A percentile compares a stretch with the other conserved stretches of the same genome.
These are phyloP conservation scores for Apis florea DNA, from an alignment of 1,140 invertebrate species.

Conservation along the genomic window DNA sequence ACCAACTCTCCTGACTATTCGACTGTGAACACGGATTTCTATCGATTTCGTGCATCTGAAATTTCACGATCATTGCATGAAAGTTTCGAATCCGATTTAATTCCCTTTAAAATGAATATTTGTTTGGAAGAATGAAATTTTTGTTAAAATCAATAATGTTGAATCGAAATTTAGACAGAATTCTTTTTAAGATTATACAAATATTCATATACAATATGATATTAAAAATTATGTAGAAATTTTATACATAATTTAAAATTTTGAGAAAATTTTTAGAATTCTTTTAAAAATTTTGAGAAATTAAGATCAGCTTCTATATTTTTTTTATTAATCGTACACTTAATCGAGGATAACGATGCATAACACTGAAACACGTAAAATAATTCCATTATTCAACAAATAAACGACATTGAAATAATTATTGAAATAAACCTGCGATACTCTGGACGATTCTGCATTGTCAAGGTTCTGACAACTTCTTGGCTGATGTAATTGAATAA, in stretches of 20 bases:
- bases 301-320: too few relatives aligned
- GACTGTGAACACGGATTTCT: not conserved
- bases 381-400: not conserved
- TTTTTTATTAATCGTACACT: not conserved
- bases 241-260: too few relatives aligned
- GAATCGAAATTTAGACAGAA: too few relatives aligned
- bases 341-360: not conserved
- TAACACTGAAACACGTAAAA: not conserved
- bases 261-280: too few relatives aligned
- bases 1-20: not conserved
- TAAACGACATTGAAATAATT: not conserved
- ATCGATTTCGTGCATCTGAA: not conserved
- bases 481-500: conserved; percentile 26
- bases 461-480: conserved; percentile 46
- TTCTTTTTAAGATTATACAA: too few relatives aligned
- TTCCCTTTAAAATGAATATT: too few relatives aligned
- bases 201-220: too few relatives aligned
- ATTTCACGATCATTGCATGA: not conserved
- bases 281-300: too few relatives aligned
- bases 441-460: conserved; percentile 34
- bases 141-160: too few relatives aligned
- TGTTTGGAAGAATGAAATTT: too few relatives aligned
- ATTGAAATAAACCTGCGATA: not conserved
- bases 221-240: too few relatives aligned
- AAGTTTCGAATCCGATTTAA: not conserved